Evolutionary conservation across 2,888 invertebrate genomes (phyloP).

Genomic region (Flabesymbios commensalis): DNA sequence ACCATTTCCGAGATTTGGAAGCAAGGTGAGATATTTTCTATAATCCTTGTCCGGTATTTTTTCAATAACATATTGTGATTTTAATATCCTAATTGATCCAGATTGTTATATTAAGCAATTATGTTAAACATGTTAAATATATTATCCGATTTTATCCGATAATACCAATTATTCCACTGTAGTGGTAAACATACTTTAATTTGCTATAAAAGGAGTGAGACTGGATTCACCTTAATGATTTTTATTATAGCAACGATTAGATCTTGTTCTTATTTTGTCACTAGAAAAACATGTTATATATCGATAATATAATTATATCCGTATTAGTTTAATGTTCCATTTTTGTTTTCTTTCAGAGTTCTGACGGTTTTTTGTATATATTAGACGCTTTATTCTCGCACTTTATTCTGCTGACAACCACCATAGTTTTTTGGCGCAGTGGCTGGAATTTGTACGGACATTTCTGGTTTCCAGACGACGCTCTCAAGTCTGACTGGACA

Average conservation of each 20-base stretch:
- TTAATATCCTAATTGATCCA: no score
- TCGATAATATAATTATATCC: not conserved
- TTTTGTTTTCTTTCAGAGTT: not conserved
- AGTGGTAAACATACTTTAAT: no score
- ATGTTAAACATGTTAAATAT: no score
- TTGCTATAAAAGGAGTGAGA: no score
- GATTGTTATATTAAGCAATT: no score
- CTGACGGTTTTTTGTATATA: conserved; percentile 1
- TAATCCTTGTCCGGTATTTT: not conserved
- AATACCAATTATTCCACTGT: no score
- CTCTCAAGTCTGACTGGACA: not conserved
- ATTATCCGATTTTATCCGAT: no score
- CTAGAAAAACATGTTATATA: not conserved
- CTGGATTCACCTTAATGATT: no score
- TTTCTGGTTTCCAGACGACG: not conserved
- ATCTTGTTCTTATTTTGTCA: no score
- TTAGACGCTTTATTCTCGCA: conserved; percentile 23
- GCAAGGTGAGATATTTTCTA: conserved; percentile 1
- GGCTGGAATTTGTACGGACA: conserved; percentile 1
- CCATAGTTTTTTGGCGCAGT: conserved; percentile 22
- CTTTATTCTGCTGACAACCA: conserved; percentile 16
- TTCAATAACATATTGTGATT: not conserved
- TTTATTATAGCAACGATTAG: no score
- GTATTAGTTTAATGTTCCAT: not conserved
- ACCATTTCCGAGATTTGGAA: conserved; percentile 13